Evolutionary conservation across 2,113 vertebrate species (phyloP), one percentile per base, ranked within the genome.

Genomic region (Lipophrys pholis): DNA sequence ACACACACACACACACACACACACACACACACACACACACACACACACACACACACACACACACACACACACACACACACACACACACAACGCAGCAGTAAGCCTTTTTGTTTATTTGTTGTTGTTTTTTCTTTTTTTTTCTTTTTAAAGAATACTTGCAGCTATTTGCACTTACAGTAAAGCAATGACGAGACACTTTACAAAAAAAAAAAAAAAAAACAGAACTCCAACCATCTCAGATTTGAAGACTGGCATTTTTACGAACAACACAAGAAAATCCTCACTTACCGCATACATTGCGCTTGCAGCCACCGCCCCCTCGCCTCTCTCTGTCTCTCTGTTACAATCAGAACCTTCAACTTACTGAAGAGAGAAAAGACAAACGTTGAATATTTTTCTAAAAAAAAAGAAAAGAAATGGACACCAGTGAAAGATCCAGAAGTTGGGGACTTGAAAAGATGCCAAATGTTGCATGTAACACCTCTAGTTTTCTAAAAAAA

Each of bases 391-490:
- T 92, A 93, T 93, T 93, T 93, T 93, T 93, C 81, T 93, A 87
- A 91, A 87, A 82, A 15, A 46, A n/a, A n/a, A n/a, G n/a, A n/a
- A n/a, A n/a, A 48, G 15, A 48, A 15, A 78, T 40, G 72, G 74
- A 82, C 81, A 78, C 67, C 62, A 76, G 78, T 76, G 76, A 53
- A 30, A 84, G 87, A 88, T 73, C 86, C 78, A 66, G 61, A 83
- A 60, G 65, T 62, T 2, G 76, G 82, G 85, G 85, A 87, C 73
- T 86, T 15, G 53, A 90, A 78, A 89, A 84, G 81, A 94, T 93
- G 91, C 92, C 93, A 94, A 93, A 93, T 90, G 88, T 87, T 93
- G 93, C 91, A 93, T 93, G 93, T 88, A 88, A 87, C 87, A 88
- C 83, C 83, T 92, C 84, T 92, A 90, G 90, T 92, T 91, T 92